Evolutionary conservation across 37 sponge, comb jelly and placozoan genomes (phyloP).

Genomic region (Trichoplax adhaerens): DNA sequence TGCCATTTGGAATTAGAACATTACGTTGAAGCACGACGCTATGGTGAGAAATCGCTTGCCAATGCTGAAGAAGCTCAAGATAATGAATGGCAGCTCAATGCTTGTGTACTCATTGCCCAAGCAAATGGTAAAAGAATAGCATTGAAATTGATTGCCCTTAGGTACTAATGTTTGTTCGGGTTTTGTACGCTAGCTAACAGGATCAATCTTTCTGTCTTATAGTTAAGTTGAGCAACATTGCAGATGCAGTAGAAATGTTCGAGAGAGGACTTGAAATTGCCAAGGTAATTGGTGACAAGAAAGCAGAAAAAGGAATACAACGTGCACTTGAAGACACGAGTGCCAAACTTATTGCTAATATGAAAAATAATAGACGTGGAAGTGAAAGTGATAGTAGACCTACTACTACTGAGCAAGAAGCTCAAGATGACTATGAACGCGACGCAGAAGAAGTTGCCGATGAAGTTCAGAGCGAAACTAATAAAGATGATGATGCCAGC

Average conservation of each 20-base stretch:
- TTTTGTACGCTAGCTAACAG: not conserved
- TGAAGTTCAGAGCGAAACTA: too few species aligned
- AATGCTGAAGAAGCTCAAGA: constrained; percentile 55
- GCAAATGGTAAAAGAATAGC: constrained; percentile 26
- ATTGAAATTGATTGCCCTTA: not conserved
- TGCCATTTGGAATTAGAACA: constrained; percentile 51
- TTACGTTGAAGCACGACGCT: constrained; percentile 25
- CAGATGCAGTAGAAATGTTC: constrained; percentile 36
- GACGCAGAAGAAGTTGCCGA: too few species aligned
- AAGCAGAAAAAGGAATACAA: constrained; percentile 34
- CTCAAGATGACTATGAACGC: too few species aligned
- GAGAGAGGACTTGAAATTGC: constrained; percentile 46
- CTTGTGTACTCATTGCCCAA: constrained; percentile 63
- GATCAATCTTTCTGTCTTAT: not conserved
- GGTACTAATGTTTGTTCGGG: too few species aligned
- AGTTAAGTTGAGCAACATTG: constrained; percentile 40
- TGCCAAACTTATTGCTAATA: constrained; percentile 19
- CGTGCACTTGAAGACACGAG: constrained; percentile 59
- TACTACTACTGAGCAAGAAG: too few species aligned
- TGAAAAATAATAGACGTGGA: not conserved
- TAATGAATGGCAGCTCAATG: constrained; percentile 77
- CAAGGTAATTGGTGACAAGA: constrained; percentile 31
- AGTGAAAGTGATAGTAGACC: too few species aligned
- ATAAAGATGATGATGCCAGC: too few species aligned
- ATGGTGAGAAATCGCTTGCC: constrained; percentile 55